phyloP scores from a whole-genome alignment of 2,797 vertebrate species.

The Limnodromus scolopaceus region DNA sequence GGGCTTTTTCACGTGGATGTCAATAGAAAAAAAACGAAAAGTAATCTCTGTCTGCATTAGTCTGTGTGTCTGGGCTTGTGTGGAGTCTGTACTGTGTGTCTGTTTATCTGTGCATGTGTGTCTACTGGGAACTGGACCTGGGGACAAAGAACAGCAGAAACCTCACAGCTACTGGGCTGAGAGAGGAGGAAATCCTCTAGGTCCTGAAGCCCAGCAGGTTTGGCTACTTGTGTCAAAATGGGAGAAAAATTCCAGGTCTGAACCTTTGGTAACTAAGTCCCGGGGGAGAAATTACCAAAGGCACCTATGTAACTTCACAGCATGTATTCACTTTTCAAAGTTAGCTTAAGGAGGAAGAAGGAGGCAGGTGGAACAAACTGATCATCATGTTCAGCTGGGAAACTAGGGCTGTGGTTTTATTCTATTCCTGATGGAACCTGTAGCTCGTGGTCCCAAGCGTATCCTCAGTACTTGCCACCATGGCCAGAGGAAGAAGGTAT shows the following conservation, averaged over 20 bases:
- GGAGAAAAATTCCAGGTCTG: not conserved
- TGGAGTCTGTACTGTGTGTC: not conserved
- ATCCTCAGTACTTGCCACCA: not conserved
- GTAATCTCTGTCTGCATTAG: not conserved
- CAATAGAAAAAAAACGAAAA: not conserved
- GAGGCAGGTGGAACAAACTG: not conserved
- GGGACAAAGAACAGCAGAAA: not conserved
- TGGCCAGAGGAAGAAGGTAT: not conserved
- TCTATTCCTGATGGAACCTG: not conserved
- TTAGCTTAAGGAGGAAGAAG: not conserved
- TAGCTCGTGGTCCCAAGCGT: not conserved
- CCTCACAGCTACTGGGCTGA: rapidly evolving
- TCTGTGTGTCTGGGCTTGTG: rapidly evolving
- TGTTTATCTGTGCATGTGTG: not conserved
- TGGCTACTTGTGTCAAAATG: not conserved
- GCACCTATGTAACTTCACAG: not conserved
- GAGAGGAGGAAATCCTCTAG: not conserved
- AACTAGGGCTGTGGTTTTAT: not conserved
- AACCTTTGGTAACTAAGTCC: not conserved
- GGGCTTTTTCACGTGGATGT: not conserved
- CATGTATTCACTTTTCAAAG: not conserved
- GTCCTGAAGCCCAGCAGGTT: not conserved
- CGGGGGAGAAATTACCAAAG: not conserved
- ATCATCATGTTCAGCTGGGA: not conserved
- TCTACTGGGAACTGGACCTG: not conserved